phyloP scores from a whole-genome alignment of 2,888 invertebrate genomes.

The Noctua pronuba region DNA sequence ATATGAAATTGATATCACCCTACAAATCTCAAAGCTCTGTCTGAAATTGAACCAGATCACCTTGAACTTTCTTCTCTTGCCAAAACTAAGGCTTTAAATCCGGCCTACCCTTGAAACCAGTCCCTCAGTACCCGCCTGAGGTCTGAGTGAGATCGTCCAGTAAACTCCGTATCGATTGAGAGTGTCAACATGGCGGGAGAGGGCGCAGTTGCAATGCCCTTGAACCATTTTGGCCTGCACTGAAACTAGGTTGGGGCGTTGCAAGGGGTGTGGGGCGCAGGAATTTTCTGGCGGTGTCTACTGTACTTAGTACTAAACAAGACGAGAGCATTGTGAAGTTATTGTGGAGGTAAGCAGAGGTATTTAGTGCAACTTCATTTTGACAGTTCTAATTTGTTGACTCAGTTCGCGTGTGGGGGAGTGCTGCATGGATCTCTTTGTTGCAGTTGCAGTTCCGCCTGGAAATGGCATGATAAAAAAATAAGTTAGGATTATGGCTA shows the following conservation, averaged over 20 bases:
- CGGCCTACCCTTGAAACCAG: slow-evolving; percentile 25
- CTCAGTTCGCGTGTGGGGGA: too few species aligned
- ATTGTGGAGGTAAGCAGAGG: background rate
- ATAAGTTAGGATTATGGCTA: too few species aligned
- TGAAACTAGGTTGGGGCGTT: slow-evolving; percentile 66
- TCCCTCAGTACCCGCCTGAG: slow-evolving; percentile 10
- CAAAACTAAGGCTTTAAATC: slow-evolving; percentile 20
- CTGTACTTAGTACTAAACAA: background rate
- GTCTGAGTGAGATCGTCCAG: slow-evolving; percentile 56
- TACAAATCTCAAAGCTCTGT: slow-evolving; percentile 15
- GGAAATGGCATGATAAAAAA: too few species aligned
- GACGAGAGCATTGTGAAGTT: background rate
- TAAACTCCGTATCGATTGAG: slow-evolving; percentile 67
- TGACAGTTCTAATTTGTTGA: too few species aligned
- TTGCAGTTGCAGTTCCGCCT: too few species aligned
- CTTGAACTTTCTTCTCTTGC: slow-evolving; percentile 42
- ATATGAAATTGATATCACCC: slow-evolving; percentile 5
- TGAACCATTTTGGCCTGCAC: slow-evolving; percentile 68
- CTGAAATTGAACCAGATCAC: slow-evolving; percentile 10
- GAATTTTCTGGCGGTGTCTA: slow-evolving; percentile 26
- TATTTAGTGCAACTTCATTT: background rate
- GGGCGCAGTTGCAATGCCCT: slow-evolving; percentile 67
- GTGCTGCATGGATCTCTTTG: background rate
- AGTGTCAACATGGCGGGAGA: slow-evolving; percentile 59
- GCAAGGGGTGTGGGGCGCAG: slow-evolving; percentile 25